Conservation (phyloP, 2,113 vertebrate genomes). For the Barnardius zonarius region DNA sequence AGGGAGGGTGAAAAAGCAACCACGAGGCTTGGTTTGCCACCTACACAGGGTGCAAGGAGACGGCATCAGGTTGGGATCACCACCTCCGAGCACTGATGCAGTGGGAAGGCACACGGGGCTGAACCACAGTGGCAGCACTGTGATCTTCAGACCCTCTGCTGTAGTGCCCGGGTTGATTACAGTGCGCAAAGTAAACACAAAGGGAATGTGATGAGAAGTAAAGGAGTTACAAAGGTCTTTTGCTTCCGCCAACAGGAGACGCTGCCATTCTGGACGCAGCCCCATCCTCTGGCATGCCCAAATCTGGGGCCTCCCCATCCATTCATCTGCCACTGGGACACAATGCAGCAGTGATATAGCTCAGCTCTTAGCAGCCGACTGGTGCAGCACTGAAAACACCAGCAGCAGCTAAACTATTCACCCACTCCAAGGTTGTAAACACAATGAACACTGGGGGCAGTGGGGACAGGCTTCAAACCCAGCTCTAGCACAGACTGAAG, state of each 20-base stretch:
- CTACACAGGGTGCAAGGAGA: neutral
- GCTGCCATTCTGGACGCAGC: neutral
- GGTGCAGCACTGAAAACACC: neutral
- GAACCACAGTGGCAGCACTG: neutral
- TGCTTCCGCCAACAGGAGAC: neutral
- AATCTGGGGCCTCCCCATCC: neutral
- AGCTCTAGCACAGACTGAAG: neutral
- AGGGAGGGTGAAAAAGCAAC: neutral
- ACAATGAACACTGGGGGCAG: neutral
- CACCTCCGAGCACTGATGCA: neutral
- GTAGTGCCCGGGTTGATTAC: neutral
- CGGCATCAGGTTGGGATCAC: neutral
- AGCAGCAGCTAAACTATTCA: neutral
- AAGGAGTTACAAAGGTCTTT: neutral
- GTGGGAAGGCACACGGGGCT: neutral
- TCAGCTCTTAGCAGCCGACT: neutral
- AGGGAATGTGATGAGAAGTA: neutral
- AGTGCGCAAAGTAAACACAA: neutral
- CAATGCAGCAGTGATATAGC: neutral
- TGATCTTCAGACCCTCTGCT: neutral
- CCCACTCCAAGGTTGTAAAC: neutral
- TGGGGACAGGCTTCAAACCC: neutral
- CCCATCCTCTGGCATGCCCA: neutral
- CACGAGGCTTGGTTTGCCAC: neutral
- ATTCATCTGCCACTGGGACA: neutral